Percentiles rank a stretch among this genome's conserved stretches.
phyloP scores from a whole-genome alignment of 2,113 vertebrate species.

The Globicephala melas region DNA sequence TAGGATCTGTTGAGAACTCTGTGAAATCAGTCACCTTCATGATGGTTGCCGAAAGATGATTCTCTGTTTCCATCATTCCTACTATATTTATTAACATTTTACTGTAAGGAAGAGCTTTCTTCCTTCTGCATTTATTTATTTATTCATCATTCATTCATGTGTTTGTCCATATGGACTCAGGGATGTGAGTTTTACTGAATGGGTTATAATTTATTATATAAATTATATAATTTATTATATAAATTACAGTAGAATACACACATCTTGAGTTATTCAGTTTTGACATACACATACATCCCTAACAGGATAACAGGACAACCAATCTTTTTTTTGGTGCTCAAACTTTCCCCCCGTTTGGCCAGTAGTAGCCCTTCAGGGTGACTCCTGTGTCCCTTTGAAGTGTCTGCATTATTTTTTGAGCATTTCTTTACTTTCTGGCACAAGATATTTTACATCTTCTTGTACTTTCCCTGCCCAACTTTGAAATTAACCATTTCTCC shows the following conservation, averaged over 20 bases:
- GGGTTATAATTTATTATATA: neutral
- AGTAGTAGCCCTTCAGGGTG: neutral
- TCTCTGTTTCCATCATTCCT: neutral
- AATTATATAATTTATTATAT: neutral
- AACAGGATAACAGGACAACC: neutral
- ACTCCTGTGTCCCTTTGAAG: neutral
- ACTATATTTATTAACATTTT: neutral
- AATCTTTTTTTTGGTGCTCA: neutral
- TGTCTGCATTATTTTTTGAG: neutral
- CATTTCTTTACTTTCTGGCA: constrained; percentile 12
- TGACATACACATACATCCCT: neutral
- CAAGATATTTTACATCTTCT: constrained; percentile 3
- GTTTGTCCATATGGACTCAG: neutral
- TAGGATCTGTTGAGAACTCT: neutral
- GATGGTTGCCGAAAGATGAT: neutral
- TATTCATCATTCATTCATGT: neutral
- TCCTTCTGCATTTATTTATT: neutral
- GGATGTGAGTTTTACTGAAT: neutral
- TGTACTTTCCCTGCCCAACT: neutral
- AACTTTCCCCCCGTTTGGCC: neutral
- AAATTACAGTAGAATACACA: neutral
- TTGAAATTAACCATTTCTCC: neutral
- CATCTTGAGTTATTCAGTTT: neutral
- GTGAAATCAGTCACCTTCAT: neutral
- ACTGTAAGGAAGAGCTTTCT: neutral